Base-by-base conservation (phyloP, 2,113 vertebrate genomes). In the Sarotherodon lohbergeri region DNA sequence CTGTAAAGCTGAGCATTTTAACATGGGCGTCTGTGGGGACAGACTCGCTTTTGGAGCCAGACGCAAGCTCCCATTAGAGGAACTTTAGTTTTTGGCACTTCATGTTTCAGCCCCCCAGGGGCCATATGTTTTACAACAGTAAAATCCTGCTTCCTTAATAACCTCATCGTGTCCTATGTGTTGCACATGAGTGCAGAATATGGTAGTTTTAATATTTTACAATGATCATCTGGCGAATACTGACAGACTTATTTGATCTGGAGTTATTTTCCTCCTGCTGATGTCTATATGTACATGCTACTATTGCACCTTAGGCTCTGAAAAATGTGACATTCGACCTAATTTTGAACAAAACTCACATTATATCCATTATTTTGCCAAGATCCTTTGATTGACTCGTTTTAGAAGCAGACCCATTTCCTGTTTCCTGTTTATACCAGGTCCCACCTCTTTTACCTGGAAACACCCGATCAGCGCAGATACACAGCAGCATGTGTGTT, bases 391-490 rank as follows among this genome's bases (percentile, higher is more conserved):
- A 91, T 87, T 90, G 84, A 88, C 85, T 61, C 78, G 5, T 76
- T 88, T 92, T 78, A 90, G 89, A 80, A 24, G 81, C 76, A 76
- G 80, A 80, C 73, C 86, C 68, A 94, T 94, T 95, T 96, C 92
- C 95, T 93, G 92, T 84, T 79, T 95, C 91, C 93, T 95, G 92
- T 93, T 95, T 94, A 82, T 84, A 76, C 52, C 92, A 82, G 80
- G 86, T 46, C 88, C 86, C 90, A 92, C 92, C 95, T 92, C 71
- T 86, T 90, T 43, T 57, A 91, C 93, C 93, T 93, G 88, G 88
- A 92, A 89, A 95, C 94, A 92, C 93, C 86, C 88, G 14, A 80
- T 89, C 79, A 73, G 34, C 48, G 17, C 81, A 85, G 41, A 87
- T 78, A 83, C 79, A 76, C 80, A 63, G 57, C 80, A 54, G 56